phyloP scores from a whole-genome alignment of 2,888 invertebrate species.

The Lycophotia porphyrea region DNA sequence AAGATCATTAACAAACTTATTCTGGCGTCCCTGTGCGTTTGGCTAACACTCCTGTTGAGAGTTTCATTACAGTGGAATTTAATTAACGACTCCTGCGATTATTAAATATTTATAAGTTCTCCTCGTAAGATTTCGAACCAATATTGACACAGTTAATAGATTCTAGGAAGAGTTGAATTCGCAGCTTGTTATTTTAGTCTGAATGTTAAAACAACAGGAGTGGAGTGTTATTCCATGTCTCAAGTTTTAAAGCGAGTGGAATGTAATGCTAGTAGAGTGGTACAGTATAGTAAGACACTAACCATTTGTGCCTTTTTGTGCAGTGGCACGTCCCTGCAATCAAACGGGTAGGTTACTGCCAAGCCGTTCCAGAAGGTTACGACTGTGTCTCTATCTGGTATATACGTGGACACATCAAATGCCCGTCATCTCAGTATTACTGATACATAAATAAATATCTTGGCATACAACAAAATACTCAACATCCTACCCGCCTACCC shows the following conservation, averaged over 20 bases:
- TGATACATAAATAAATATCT: slow-evolving; percentile 40
- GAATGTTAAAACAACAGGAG: slow-evolving; percentile 12
- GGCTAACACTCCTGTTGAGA: slow-evolving; percentile 65
- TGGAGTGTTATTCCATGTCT: slow-evolving; percentile 36
- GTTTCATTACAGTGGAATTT: slow-evolving; percentile 65
- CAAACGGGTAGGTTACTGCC: slow-evolving; percentile 42
- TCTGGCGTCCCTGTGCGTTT: slow-evolving; percentile 62
- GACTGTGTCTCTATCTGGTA: slow-evolving; percentile 37
- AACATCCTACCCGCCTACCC: slow-evolving; percentile 12
- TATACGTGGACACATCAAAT: slow-evolving; percentile 29
- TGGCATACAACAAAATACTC: slow-evolving; percentile 3
- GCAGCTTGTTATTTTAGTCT: slow-evolving; percentile 33
- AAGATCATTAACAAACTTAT: slow-evolving; percentile 69
- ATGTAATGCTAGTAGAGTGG: slow-evolving; percentile 10
- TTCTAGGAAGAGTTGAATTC: slow-evolving; percentile 40
- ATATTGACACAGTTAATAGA: slow-evolving; percentile 51
- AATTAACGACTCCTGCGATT: slow-evolving; percentile 60
- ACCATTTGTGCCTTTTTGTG: slow-evolving; percentile 45
- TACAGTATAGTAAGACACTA: slow-evolving; percentile 10
- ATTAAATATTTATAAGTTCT: slow-evolving; percentile 62
- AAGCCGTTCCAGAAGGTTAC: slow-evolving; percentile 36
- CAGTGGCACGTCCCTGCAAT: slow-evolving; percentile 52
- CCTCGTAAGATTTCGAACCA: slow-evolving; percentile 44
- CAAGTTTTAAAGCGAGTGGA: slow-evolving; percentile 23
- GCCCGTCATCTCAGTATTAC: slow-evolving; percentile 31